Evolutionary conservation across 2,888 invertebrate species (phyloP).

Genomic region (Zhuqinia jingwanae): DNA sequence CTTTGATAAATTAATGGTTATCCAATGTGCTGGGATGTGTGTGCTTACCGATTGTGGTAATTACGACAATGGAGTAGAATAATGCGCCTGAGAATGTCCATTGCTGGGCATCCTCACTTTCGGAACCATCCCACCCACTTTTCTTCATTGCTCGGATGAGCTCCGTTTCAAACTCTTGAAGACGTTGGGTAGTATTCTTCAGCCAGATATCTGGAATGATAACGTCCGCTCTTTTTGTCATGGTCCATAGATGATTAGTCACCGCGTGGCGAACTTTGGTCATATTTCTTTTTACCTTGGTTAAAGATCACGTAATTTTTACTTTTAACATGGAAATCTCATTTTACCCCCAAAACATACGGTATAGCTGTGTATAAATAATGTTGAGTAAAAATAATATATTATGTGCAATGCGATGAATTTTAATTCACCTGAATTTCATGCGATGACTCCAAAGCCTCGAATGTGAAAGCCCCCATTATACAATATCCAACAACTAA

Average conservation of each 20-base stretch:
- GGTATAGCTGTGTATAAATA: not conserved
- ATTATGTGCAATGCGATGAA: too few relatives aligned
- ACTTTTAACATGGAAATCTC: slow-evolving; percentile 11
- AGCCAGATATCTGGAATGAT: slow-evolving; percentile 91
- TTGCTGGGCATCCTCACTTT: slow-evolving; percentile 84
- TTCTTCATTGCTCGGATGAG: slow-evolving; percentile 90
- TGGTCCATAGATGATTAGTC: slow-evolving; percentile 89
- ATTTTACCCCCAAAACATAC: not conserved
- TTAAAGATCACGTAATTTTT: slow-evolving; percentile 40
- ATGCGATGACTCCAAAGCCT: slow-evolving; percentile 72
- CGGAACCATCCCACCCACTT: slow-evolving; percentile 85
- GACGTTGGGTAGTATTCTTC: slow-evolving; percentile 84
- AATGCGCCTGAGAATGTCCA: slow-evolving; percentile 95
- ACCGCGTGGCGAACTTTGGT: slow-evolving; percentile 87
- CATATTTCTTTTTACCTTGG: slow-evolving; percentile 89
- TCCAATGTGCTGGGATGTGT: not conserved
- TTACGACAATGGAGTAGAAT: slow-evolving; percentile 95
- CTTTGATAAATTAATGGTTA: slow-evolving; percentile 19
- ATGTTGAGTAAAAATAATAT: too few relatives aligned
- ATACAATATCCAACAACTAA: slow-evolving; percentile 95
- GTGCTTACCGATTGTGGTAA: slow-evolving; percentile 78
- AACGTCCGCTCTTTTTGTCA: slow-evolving; percentile 85
- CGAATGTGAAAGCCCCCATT: slow-evolving; percentile 92
- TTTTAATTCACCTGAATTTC: slow-evolving; percentile 64
- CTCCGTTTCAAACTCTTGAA: slow-evolving; percentile 86